Evolutionary conservation across 1,140 invertebrate species (phyloP).

Genomic region (Amyelois transitella): DNA sequence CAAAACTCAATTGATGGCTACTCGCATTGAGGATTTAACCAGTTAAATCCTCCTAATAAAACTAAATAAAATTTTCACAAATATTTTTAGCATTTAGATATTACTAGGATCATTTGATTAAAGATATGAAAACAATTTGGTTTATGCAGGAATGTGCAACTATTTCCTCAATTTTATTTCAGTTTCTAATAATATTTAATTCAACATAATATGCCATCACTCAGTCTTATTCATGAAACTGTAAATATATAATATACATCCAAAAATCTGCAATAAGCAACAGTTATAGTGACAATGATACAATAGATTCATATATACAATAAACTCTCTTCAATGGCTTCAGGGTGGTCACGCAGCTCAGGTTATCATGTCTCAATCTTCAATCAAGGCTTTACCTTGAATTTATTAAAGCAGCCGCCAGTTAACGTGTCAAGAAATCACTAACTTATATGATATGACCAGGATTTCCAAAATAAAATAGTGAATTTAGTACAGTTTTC

Average conservation of each 20-base stretch:
- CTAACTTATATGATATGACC: neutral
- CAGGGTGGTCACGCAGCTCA: neutral
- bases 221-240: conserved; percentile 61
- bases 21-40: too few species aligned
- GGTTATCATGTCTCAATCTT: neutral
- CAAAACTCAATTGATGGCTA: too few species aligned
- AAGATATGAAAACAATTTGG: conserved; percentile 22
- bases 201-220: conserved; percentile 47
- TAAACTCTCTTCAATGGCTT: conserved; percentile 15
- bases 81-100: too few species aligned
- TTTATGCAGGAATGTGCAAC: conserved; percentile 35
- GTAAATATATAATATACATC: conserved; percentile 41
- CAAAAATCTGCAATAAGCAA: conserved; percentile 45
- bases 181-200: conserved; percentile 23
- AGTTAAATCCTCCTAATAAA: too few species aligned
- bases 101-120: too few species aligned
- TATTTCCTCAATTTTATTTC: conserved; percentile 19
- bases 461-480: too few species aligned
- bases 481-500: too few species aligned
- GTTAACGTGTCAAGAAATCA: neutral
- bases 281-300: conserved; percentile 30
- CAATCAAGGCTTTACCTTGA: neutral
- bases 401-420: neutral
- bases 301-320: conserved; percentile 30
- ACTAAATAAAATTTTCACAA: too few species aligned